Percentiles rank a stretch among this genome's conserved stretches.
These are phyloP conservation scores for Pardosa pseudoannulata DNA, from an alignment of 2,888 invertebrate genomes.

Conservation along the genomic window DNA sequence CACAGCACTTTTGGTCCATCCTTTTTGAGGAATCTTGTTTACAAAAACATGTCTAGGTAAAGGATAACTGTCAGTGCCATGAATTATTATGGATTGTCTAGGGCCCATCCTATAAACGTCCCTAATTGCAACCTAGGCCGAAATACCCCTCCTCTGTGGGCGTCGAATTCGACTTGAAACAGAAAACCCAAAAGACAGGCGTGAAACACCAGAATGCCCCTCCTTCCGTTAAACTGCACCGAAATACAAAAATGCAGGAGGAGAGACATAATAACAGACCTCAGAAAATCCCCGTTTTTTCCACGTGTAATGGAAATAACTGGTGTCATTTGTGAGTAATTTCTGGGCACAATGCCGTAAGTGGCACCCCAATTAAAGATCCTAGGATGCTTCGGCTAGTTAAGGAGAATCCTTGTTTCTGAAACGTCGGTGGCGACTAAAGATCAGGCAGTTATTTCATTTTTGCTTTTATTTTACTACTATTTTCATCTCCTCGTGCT, in stretches of 20 bases:
- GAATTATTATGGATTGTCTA: background rate
- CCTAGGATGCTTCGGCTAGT: background rate
- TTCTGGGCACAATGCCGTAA: slow-evolving; percentile 10
- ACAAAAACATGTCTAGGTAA: background rate
- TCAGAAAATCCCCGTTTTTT: background rate
- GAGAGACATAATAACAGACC: slow-evolving; percentile 57
- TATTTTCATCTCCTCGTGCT: slow-evolving; percentile 1
- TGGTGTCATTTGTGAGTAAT: slow-evolving; percentile 20
- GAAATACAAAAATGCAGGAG: slow-evolving; percentile 28
- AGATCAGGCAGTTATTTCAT: background rate
- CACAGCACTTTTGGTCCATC: no score
- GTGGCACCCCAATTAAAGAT: slow-evolving; percentile 49
- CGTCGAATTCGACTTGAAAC: background rate
- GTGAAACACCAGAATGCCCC: slow-evolving; percentile 52
- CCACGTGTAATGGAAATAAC: slow-evolving; percentile 35
- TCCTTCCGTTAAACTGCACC: slow-evolving; percentile 11
- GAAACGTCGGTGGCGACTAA: slow-evolving; percentile 23
- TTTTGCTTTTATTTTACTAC: slow-evolving; percentile 13
- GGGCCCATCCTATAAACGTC: background rate
- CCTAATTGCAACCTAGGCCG: background rate
- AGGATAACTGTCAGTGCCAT: background rate
- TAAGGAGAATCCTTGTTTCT: slow-evolving; percentile 30
- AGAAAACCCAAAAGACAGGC: slow-evolving; percentile 32
- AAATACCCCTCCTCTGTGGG: background rate
- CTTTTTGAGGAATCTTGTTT: no score